Conservation (phyloP, 30 jellyfish, hydroid and myxozoan genomes). For the Aurelia aurita region DNA sequence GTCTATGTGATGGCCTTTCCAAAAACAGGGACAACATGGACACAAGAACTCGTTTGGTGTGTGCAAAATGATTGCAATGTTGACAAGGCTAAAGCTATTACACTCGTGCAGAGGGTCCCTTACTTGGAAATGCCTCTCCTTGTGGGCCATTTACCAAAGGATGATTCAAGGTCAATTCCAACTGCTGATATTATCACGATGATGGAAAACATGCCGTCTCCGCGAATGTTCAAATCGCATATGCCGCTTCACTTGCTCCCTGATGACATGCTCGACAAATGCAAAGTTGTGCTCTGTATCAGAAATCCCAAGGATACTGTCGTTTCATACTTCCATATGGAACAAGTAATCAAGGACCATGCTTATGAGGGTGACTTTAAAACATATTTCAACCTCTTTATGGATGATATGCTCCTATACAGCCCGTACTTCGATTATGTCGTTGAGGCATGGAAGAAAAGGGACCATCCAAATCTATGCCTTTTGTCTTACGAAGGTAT, state of each 20-base stretch:
- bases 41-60: constrained; percentile 8
- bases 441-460: constrained; percentile 32
- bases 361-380: constrained; percentile 29
- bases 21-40: constrained; percentile 44
- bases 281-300: no score
- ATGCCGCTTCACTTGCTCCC: no score
- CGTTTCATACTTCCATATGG: constrained; percentile 34
- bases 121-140: not conserved
- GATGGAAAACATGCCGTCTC: constrained; percentile 20
- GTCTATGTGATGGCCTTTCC: constrained; percentile 27
- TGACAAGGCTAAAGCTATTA: not conserved
- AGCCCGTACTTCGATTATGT: constrained; percentile 44
- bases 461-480: constrained; percentile 52
- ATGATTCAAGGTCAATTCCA: not conserved
- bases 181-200: not conserved
- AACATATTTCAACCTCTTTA: no score
- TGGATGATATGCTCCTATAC: constrained; percentile 30
- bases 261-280: no score
- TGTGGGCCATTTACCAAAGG: not conserved
- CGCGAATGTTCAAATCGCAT: no score
- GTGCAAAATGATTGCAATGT: constrained; percentile 1
- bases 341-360: constrained; percentile 7
- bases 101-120: not conserved
- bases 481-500: constrained; percentile 32
- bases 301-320: constrained; percentile 59